These are phyloP conservation scores for Phymanthus crucifer DNA, from an alignment of 92 coral and sea anemone species.

Conservation along the genomic window DNA sequence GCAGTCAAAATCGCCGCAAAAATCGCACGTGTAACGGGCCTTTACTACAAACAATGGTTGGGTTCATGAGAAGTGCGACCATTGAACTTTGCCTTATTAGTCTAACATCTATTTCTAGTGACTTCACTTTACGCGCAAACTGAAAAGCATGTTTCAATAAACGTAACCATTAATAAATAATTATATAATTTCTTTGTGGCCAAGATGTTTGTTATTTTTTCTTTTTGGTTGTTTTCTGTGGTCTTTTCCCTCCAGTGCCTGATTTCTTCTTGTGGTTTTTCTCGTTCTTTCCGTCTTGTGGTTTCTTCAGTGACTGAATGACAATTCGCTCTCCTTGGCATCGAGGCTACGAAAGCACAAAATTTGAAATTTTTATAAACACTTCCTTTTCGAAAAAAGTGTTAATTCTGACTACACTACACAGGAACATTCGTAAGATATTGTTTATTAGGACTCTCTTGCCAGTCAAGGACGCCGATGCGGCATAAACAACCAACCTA, in stretches of 20 bases:
- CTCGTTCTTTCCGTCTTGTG: constrained; percentile 30
- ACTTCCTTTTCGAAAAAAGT: too few relatives aligned
- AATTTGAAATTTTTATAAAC: not conserved
- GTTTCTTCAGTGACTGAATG: constrained; percentile 21
- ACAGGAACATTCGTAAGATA: too few relatives aligned
- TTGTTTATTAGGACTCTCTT: too few relatives aligned
- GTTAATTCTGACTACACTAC: too few relatives aligned
- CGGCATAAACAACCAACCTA: too few relatives aligned
- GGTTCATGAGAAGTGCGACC: too few relatives aligned
- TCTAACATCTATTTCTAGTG: too few relatives aligned
- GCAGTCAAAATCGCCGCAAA: too few relatives aligned
- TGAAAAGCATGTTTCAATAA: not conserved
- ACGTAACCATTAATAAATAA: not conserved
- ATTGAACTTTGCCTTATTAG: too few relatives aligned
- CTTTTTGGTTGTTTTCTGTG: not conserved
- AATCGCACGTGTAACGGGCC: too few relatives aligned
- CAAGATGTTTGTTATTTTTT: not conserved
- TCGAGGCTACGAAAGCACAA: constrained; percentile 43
- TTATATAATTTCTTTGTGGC: not conserved
- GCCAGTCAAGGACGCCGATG: too few relatives aligned
- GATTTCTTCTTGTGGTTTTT: constrained; percentile 26
- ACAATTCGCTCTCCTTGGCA: constrained; percentile 72
- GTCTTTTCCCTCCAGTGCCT: constrained; percentile 14
- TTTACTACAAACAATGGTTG: too few relatives aligned
- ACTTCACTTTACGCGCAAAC: not conserved